Percentiles rank a stretch among this genome's conserved stretches.
These are phyloP conservation scores for Steinernema khuongi DNA, from an alignment of 1,140 invertebrate genomes.

Conservation along the genomic window DNA sequence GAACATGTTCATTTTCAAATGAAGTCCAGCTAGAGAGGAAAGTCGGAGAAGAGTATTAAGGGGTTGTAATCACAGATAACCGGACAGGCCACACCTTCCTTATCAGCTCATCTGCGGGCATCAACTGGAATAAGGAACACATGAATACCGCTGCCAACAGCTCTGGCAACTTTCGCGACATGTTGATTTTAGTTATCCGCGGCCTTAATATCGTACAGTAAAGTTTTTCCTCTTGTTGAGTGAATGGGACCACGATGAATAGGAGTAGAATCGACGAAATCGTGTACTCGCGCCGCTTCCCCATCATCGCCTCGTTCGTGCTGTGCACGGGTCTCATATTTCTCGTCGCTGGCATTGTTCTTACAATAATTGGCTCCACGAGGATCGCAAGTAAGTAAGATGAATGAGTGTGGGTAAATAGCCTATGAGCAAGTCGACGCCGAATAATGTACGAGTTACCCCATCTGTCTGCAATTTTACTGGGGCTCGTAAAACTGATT, in stretches of 20 bases:
- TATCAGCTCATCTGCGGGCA: not conserved
- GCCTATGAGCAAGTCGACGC: too few species aligned
- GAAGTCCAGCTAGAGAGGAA: too few species aligned
- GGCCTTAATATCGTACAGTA: too few species aligned
- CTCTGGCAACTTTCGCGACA: not conserved
- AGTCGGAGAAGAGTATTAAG: not conserved
- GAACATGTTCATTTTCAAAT: too few species aligned
- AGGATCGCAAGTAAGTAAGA: not conserved
- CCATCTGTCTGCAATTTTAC: too few species aligned
- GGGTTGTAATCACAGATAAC: not conserved
- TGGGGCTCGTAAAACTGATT: too few species aligned
- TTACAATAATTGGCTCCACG: constrained; percentile 10
- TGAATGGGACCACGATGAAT: not conserved
- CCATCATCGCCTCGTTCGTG: not conserved
- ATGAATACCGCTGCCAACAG: not conserved
- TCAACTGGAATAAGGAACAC: not conserved
- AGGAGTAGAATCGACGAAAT: not conserved
- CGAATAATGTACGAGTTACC: too few species aligned
- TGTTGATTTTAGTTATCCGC: too few species aligned
- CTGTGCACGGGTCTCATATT: constrained; percentile 10
- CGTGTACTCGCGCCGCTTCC: not conserved
- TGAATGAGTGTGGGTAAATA: too few species aligned
- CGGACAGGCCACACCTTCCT: not conserved
- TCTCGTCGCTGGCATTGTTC: constrained; percentile 2
- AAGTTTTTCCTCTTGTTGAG: not conserved